phyloP scores from a whole-genome alignment of 2,797 vertebrate genomes.

The Acestrorhynchus altus region DNA sequence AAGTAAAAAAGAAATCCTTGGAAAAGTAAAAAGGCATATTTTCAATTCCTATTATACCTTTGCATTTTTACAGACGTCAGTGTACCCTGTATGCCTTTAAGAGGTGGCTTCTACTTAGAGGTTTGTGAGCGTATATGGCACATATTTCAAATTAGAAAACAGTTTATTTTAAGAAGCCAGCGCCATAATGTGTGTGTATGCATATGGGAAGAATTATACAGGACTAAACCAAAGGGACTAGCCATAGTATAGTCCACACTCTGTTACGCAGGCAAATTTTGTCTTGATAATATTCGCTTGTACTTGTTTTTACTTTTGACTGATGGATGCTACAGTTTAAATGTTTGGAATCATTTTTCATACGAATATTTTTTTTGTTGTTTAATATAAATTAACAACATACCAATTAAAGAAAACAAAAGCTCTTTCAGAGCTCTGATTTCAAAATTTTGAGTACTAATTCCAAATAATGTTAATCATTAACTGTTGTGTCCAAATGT shows the following conservation, averaged over 20 bases:
- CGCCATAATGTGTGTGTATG: not conserved
- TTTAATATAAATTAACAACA: no score
- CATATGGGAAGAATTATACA: constrained; percentile 8
- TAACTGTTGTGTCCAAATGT: no score
- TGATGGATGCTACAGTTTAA: no score
- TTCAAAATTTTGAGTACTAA: no score
- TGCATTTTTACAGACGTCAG: constrained; percentile 78
- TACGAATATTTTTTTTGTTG: no score
- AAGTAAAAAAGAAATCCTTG: constrained; percentile 44
- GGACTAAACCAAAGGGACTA: constrained; percentile 44
- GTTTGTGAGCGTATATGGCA: constrained; percentile 70
- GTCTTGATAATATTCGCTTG: not conserved
- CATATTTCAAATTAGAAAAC: constrained; percentile 56
- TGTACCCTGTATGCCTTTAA: constrained; percentile 75
- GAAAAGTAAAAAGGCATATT: constrained; percentile 73
- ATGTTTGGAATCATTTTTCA: no score
- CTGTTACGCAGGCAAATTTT: not conserved
- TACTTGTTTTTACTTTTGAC: constrained; percentile 10
- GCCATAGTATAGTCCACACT: constrained; percentile 4
- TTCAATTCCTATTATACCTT: constrained; percentile 71
- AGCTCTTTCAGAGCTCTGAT: no score
- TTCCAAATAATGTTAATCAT: no score
- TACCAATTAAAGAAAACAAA: no score
- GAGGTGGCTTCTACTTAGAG: constrained; percentile 63
- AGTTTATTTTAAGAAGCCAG: constrained; percentile 41